Percentiles rank a stretch among this genome's conserved stretches.
Evolutionary conservation across 2,888 invertebrate genomes (phyloP).

Genomic region (Tachina grossa): DNA sequence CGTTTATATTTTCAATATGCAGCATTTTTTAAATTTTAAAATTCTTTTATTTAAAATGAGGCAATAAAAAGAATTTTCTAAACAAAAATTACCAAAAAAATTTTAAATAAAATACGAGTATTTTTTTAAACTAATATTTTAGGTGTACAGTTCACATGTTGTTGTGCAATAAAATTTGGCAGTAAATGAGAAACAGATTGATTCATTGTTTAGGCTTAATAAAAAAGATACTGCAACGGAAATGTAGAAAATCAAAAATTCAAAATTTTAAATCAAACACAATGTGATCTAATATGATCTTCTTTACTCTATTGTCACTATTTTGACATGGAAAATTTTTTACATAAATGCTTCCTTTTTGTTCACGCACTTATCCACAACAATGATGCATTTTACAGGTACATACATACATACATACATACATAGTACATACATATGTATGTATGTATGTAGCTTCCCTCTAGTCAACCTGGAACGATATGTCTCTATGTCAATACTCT

Average conservation of each 20-base stretch:
- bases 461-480: too few relatives aligned
- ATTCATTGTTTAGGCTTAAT: conserved; percentile 40
- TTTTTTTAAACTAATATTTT: too few relatives aligned
- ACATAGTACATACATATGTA: too few relatives aligned
- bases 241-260: conserved; percentile 70
- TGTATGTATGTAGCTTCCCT: conserved; percentile 44
- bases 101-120: too few relatives aligned
- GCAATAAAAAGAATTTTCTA: too few relatives aligned
- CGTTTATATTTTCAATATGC: too few relatives aligned
- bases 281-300: conserved; percentile 32
- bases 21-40: too few relatives aligned
- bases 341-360: conserved; percentile 19
- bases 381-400: too few relatives aligned
- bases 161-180: conserved; percentile 63
- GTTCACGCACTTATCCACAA: too few relatives aligned
- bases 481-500: too few relatives aligned
- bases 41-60: too few relatives aligned
- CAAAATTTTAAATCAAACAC: conserved; percentile 69
- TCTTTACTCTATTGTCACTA: conserved; percentile 77
- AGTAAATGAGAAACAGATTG: conserved; percentile 1
- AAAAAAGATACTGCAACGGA: conserved; percentile 53
- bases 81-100: too few relatives aligned
- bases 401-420: not conserved
- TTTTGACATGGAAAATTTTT: conserved; percentile 79
- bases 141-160: conserved; percentile 73